Evolutionary conservation across 2,797 vertebrate genomes (phyloP).

Genomic region (Eulemur rubriventer): DNA sequence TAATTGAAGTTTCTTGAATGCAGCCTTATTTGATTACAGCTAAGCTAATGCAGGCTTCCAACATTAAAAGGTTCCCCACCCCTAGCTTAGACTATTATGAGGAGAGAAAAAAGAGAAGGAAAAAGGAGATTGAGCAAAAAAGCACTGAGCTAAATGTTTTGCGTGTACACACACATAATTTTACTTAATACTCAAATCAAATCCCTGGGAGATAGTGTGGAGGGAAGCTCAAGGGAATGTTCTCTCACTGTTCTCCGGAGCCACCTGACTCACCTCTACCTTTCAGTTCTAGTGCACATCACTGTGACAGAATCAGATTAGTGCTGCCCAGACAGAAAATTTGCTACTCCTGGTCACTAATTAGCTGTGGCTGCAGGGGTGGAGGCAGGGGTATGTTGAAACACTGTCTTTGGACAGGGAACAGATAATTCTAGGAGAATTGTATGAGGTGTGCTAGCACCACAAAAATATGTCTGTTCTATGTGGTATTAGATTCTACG

Average conservation of each 20-base stretch:
- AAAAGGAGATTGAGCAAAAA: not conserved
- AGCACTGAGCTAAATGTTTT: not conserved
- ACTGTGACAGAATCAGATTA: not conserved
- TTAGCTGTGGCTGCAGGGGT: not conserved
- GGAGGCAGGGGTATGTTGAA: not conserved
- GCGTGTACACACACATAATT: not conserved
- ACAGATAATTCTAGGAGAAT: not conserved
- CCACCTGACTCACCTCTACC: not conserved
- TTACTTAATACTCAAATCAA: not conserved
- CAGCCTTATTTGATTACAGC: too few species aligned
- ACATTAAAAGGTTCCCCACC: too few species aligned
- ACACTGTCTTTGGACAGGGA: not conserved
- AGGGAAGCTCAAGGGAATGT: not conserved
- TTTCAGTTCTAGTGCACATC: fast-evolving
- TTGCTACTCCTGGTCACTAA: not conserved
- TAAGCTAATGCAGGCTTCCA: too few species aligned
- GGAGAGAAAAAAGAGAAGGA: not conserved
- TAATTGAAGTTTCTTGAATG: too few species aligned
- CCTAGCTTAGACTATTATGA: not conserved
- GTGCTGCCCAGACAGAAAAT: not conserved
- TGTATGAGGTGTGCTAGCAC: not conserved
- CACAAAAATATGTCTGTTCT: not conserved
- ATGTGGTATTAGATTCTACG: too few species aligned
- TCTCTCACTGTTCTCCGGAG: not conserved
- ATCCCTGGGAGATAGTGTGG: not conserved